Evolutionary conservation across 2,888 invertebrate species (phyloP).

Genomic region (Andrena fulva): DNA sequence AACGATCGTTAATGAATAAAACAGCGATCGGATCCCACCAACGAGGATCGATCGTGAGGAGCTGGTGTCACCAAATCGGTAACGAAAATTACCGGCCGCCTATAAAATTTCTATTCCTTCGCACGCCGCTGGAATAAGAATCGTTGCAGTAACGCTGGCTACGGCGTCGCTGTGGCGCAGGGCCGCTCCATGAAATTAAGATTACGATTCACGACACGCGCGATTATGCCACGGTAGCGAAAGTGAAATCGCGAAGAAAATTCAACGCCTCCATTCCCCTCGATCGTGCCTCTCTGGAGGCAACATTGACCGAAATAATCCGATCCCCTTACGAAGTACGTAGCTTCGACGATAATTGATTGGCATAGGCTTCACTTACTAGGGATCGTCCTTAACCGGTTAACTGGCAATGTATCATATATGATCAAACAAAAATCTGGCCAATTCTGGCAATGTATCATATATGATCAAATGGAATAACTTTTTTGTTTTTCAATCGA

Average conservation of each 20-base stretch:
- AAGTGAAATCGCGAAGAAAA: constrained; percentile 77
- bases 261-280: constrained; percentile 40
- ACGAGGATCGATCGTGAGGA: neutral
- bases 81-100: neutral
- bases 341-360: neutral
- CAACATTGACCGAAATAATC: neutral
- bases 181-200: constrained; percentile 30
- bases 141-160: constrained; percentile 19
- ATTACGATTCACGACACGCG: constrained; percentile 74
- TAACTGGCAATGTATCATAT: too few relatives aligned
- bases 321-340: too few relatives aligned
- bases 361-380: neutral
- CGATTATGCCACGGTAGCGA: constrained; percentile 70
- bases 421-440: too few relatives aligned
- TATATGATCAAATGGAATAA: too few relatives aligned
- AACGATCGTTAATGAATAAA: constrained; percentile 10
- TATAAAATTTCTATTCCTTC: neutral
- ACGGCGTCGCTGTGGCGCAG: constrained; percentile 27
- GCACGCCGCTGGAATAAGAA: constrained; percentile 34
- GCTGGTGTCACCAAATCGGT: neutral
- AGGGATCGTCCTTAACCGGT: too few relatives aligned
- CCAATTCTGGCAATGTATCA: too few relatives aligned
- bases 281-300: neutral
- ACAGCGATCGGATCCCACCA: neutral
- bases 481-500: too few relatives aligned